phyloP scores from a whole-genome alignment of 1,140 invertebrate genomes.

The Berghia stephanieae region DNA sequence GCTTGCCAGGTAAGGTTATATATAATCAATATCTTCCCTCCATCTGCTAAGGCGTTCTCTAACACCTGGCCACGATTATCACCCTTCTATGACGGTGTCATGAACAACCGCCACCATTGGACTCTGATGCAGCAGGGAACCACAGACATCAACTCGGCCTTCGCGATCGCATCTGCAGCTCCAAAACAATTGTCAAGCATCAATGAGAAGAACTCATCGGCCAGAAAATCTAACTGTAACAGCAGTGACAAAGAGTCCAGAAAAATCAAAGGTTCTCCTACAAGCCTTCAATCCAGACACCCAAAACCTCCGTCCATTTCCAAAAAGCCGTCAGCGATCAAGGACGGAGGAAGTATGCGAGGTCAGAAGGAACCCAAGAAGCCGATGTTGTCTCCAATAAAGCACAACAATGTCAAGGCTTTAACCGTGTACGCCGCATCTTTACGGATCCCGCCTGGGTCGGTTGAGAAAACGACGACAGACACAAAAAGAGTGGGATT shows the following conservation, averaged over 20 bases:
- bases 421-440: no score
- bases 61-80: constrained; percentile 91
- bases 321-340: no score
- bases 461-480: no score
- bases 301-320: no score
- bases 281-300: not conserved
- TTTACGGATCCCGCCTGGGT: no score
- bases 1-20: no score
- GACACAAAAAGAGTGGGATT: no score
- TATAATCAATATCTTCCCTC: not conserved
- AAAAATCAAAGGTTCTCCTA: not conserved
- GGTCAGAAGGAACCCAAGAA: no score
- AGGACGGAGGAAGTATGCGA: no score
- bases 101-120: constrained; percentile 87
- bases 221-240: not conserved
- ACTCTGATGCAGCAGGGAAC: constrained; percentile 73
- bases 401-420: no score
- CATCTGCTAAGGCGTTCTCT: constrained; percentile 79
- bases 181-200: constrained; percentile 1
- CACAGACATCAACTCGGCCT: constrained; percentile 16
- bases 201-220: not conserved
- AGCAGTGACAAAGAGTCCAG: not conserved
- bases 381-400: no score
- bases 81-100: constrained; percentile 86
- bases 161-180: not conserved